phyloP scores from a whole-genome alignment of 2,797 vertebrate species.

The Crocidura indochinensis region DNA sequence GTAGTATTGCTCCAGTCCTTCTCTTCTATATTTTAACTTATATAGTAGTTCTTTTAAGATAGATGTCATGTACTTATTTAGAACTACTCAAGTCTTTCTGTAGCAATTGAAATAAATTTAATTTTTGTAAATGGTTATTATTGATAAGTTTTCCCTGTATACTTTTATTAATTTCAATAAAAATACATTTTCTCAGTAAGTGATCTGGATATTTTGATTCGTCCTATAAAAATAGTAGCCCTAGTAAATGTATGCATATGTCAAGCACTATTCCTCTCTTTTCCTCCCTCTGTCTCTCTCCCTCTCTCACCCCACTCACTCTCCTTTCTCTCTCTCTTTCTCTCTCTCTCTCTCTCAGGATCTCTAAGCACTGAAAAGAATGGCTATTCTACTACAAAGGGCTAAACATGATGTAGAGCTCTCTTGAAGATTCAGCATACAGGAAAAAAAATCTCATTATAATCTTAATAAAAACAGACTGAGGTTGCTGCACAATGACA shows the following conservation, averaged over 20 bases:
- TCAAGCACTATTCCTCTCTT: too few species aligned
- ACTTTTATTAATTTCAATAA: not conserved
- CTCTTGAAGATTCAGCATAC: conserved; percentile 28
- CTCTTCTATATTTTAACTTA: not conserved
- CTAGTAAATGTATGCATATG: not conserved
- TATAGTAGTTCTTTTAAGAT: not conserved
- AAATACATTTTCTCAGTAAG: conserved; percentile 9
- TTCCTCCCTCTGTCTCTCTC: too few species aligned
- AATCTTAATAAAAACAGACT: conserved; percentile 60
- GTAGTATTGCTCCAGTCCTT: too few species aligned
- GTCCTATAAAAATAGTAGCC: conserved; percentile 5
- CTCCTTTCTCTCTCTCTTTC: too few species aligned
- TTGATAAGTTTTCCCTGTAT: not conserved
- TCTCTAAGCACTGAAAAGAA: not conserved
- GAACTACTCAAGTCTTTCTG: not conserved
- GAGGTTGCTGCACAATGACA: conserved; percentile 42
- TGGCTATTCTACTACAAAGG: not conserved
- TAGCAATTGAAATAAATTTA: not conserved
- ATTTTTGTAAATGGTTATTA: not conserved
- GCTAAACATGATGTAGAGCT: not conserved
- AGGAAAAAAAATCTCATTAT: conserved; percentile 55
- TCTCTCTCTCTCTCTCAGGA: not conserved
- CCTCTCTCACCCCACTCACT: too few species aligned
- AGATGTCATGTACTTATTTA: not conserved
- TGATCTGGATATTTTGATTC: not conserved